Evolutionary conservation across 2,888 invertebrate genomes (phyloP), one percentile per base, ranked within the genome.

Genomic region (Tetranychus piercei): DNA sequence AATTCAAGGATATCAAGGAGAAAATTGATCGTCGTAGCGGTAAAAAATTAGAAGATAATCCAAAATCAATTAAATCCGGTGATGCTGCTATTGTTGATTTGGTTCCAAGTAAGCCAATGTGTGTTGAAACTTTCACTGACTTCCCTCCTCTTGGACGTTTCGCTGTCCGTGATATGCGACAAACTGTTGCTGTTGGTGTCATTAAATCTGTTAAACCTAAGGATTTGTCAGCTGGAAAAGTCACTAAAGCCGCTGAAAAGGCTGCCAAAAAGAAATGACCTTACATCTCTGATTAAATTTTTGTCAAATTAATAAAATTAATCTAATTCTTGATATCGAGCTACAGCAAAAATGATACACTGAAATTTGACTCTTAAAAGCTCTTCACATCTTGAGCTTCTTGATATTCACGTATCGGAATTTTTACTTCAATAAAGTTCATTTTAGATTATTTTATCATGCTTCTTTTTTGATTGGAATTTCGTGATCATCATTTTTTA

Each of bases 11-110:
- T 85, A 93, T 99, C 84, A 92, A 93, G 86, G 94, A 97, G 84
- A 97, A 99, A 85, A 92, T 92, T 80, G 97, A 97, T 86, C 92
- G 97, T 86, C 96, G 99, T 91, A 91, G 95, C 79, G 97, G 97
- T 83, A 86, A 79, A 75, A 79, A 79, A 72, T 73, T 79, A n/a
- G 79, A 79, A 77, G 90, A 90, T 79, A 89, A 90, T 83, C 96
- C 96, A 78, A 94, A 95, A 85, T 88, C 90, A 79, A 92, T 99
- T 85, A 95, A 96, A 85, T 91, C 94, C 81, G 94, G 95, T 81
- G 94, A 96, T 85, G 93, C 96, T 77, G 95, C 94, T 80, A 96
- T 97, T 81, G 92, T 97, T 79, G 88, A 87, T 81, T 86, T 99
- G 84, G 87, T 92, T 80, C 97, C 97, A 79, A 89, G 90, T 80